Base-by-base conservation (phyloP, 2,797 vertebrate species). In the Lerista edwardsae region DNA sequence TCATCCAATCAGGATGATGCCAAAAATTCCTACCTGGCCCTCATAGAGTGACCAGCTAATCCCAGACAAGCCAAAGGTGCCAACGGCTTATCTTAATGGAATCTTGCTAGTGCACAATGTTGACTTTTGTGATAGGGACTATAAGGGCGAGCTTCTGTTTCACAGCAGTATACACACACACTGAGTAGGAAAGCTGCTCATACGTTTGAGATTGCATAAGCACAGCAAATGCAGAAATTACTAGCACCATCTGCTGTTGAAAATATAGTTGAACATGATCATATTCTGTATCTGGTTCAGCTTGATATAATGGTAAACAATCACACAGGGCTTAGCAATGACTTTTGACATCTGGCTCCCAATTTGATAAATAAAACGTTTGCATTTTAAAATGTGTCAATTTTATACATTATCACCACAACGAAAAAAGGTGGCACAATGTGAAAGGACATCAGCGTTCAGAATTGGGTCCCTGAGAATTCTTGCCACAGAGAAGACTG, bases 181-280 rank as follows among this genome's bases (percentile, higher is more conserved):
- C 89, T 57, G 59, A 36, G 11, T 86, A 25, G 75, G 82, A 81
- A 55, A 84, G 34, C 62, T 84, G 57, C 1, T 0, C 31, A 47
- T 23, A 59, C 77, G 25, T 12, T 80, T 14, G 71, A 76, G 25
- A 75, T 76, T 61, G 80, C 34, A 36, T 6, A 67, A 86, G 79
- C 84, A n/a, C 87, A 76, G 79, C 25, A 86, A 86, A 93, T 88
- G 34, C 34, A 86, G 90, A 82, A 93, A 93, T 83, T 90, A 47
- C 34, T 91, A 89, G 83, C 89, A 86, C 93, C 90, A 94, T 88
- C 91, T 93, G 91, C 91, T 93, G 92, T 83, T 65, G 87, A 65
- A 88, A 91, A 2, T 51, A 29, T 1, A 87, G 84, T 10, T 75
- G 59, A 79, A 83, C 80, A 88, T 14, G 75, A 2, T 23, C 6